Conservation (phyloP, 2,113 vertebrate species). For the Collichthys lucidus region DNA sequence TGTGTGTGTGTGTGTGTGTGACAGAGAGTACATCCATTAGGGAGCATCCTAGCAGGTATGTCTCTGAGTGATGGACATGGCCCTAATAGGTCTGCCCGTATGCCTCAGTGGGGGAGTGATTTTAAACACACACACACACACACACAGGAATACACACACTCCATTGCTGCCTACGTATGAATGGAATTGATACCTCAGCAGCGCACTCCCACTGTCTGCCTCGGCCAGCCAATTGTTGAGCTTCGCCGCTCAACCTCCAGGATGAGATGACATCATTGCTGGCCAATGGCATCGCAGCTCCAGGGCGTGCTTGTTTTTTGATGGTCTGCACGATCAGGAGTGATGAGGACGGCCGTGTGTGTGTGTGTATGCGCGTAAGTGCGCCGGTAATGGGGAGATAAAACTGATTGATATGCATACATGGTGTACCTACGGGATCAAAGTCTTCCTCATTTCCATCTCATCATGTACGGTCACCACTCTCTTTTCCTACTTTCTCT, state of each 20-base stretch:
- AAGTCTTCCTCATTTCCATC: conserved; percentile 54
- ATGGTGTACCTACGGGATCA: conserved; percentile 53
- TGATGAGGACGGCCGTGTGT: conserved; percentile 28
- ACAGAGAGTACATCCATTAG: conserved; percentile 57
- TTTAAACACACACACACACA: conserved; percentile 15
- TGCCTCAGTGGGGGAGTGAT: conserved; percentile 61
- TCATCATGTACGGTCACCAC: conserved; percentile 12
- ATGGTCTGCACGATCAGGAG: conserved; percentile 35
- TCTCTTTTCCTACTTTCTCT: neutral
- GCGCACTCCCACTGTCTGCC: conserved; percentile 86
- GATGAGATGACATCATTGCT: conserved; percentile 96
- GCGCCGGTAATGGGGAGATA: conserved; percentile 43
- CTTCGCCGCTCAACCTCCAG: conserved; percentile 82
- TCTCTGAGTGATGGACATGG: conserved; percentile 64
- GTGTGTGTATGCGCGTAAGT: conserved; percentile 18
- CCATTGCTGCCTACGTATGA: conserved; percentile 85
- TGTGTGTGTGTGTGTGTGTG: conserved; percentile 35
- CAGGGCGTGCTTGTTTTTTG: conserved; percentile 85
- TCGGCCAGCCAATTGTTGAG: conserved; percentile 85
- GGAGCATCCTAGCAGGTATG: conserved; percentile 69
- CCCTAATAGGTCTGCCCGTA: conserved; percentile 60
- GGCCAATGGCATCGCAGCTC: conserved; percentile 89
- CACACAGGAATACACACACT: conserved; percentile 6
- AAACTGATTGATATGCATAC: conserved; percentile 74
- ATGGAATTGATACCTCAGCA: conserved; percentile 90